These are phyloP conservation scores for Tarsius wallacei DNA, from an alignment of 2,797 vertebrate genomes.

Conservation along the genomic window DNA sequence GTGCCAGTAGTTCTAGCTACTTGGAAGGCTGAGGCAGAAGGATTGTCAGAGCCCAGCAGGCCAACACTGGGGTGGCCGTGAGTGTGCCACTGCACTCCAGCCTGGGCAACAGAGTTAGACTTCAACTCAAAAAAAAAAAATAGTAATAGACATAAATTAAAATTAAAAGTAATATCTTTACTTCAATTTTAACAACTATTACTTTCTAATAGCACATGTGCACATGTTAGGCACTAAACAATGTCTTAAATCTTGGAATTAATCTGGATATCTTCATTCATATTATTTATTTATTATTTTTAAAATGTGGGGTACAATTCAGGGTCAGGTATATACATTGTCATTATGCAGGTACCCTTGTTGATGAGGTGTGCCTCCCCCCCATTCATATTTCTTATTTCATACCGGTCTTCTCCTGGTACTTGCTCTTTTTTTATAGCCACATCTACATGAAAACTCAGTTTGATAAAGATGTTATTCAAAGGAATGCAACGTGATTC, in stretches of 20 bases:
- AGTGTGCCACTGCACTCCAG: too few species aligned
- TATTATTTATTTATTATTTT: not conserved
- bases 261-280: not conserved
- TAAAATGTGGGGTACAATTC: too few species aligned
- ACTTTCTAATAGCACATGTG: not conserved
- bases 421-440: not conserved
- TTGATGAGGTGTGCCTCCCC: too few species aligned
- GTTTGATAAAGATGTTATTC: not conserved
- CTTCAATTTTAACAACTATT: constrained; percentile 38
- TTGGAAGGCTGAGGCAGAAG: too few species aligned
- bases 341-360: too few species aligned
- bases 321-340: too few species aligned
- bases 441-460: not conserved
- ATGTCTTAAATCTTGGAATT: constrained; percentile 3
- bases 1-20: too few species aligned
- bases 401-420: not conserved
- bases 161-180: constrained; percentile 28
- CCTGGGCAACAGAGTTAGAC: too few species aligned
- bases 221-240: not conserved
- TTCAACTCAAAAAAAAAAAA: not conserved
- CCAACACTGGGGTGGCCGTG: too few species aligned
- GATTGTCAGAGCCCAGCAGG: too few species aligned
- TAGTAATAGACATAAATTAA: constrained; percentile 12
- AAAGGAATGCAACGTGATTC: not conserved
- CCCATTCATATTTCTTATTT: not conserved